These are phyloP conservation scores for Ochlodes sylvanus DNA, from an alignment of 2,888 invertebrate genomes.

Conservation along the genomic window DNA sequence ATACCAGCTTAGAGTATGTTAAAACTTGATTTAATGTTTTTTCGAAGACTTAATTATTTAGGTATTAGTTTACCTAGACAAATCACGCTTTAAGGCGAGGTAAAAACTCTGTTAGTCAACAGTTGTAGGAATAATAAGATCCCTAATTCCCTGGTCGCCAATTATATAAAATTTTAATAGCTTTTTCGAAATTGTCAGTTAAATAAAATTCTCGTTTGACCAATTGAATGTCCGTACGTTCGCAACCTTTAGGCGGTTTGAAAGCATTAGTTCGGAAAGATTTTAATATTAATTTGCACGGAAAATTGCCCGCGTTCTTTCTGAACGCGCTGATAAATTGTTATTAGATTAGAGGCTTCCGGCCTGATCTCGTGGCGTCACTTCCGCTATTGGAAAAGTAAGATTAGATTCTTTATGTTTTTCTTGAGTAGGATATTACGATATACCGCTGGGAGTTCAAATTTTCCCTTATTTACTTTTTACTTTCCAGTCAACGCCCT, in stretches of 20 bases:
- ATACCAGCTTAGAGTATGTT: too few species aligned
- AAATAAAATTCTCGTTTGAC: background rate
- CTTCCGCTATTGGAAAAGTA: conserved; percentile 36
- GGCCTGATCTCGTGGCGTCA: conserved; percentile 35
- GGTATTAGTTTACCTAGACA: too few species aligned
- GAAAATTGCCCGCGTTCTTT: conserved; percentile 45
- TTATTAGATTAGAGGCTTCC: conserved; percentile 43
- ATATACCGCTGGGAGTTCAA: background rate
- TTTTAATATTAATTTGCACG: conserved; percentile 54
- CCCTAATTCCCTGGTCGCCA: too few species aligned
- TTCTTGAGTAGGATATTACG: conserved; percentile 10
- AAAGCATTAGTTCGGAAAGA: conserved; percentile 50
- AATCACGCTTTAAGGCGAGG: too few species aligned
- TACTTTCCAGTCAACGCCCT: too few species aligned
- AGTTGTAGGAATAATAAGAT: too few species aligned
- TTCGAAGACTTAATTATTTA: too few species aligned
- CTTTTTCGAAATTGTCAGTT: too few species aligned
- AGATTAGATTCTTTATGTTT: conserved; percentile 35
- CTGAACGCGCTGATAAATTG: conserved; percentile 43
- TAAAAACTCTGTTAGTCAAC: too few species aligned
- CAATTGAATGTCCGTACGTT: conserved; percentile 17
- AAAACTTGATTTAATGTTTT: too few species aligned
- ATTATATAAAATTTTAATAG: too few species aligned
- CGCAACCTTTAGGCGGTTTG: conserved; percentile 39
- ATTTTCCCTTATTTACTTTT: background rate